These are phyloP conservation scores for Epinotia nisella DNA, from an alignment of 2,888 invertebrate species.

Conservation along the genomic window DNA sequence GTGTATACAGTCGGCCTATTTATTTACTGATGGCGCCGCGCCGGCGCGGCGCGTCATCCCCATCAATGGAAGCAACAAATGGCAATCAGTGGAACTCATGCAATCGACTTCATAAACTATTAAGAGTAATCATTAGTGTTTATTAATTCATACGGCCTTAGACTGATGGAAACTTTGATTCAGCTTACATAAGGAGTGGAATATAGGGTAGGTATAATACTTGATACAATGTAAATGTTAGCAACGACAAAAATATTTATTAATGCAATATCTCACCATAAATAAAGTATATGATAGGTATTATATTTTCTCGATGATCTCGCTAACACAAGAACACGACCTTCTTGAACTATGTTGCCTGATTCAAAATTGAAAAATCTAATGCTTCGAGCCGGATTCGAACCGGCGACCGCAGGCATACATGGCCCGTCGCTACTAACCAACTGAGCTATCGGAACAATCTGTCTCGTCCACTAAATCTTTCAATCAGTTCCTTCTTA, in stretches of 20 bases:
- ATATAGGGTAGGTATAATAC: background rate
- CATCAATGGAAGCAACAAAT: conserved; percentile 76
- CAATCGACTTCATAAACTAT: conserved; percentile 55
- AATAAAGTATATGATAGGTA: no score
- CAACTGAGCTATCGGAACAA: no score
- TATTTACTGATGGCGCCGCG: conserved; percentile 63
- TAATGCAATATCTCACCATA: no score
- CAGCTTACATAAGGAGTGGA: background rate
- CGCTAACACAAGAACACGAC: background rate
- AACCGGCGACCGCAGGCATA: no score
- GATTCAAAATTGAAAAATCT: no score
- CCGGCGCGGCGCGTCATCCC: conserved; percentile 72
- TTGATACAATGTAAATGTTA: background rate
- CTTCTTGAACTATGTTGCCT: background rate
- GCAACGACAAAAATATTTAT: no score
- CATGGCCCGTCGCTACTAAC: no score
- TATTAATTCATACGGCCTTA: conserved; percentile 29
- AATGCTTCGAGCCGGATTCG: no score
- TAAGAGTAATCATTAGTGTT: conserved; percentile 36
- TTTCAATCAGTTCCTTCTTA: no score
- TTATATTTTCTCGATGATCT: no score
- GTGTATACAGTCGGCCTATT: conserved; percentile 21
- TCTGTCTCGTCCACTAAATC: no score
- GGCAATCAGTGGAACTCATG: conserved; percentile 65
- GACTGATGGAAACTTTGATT: conserved; percentile 14